Percentiles rank a stretch among this genome's conserved stretches.
These are phyloP conservation scores for Eolophus roseicapilla DNA, from an alignment of 2,113 vertebrate species.

Conservation along the genomic window DNA sequence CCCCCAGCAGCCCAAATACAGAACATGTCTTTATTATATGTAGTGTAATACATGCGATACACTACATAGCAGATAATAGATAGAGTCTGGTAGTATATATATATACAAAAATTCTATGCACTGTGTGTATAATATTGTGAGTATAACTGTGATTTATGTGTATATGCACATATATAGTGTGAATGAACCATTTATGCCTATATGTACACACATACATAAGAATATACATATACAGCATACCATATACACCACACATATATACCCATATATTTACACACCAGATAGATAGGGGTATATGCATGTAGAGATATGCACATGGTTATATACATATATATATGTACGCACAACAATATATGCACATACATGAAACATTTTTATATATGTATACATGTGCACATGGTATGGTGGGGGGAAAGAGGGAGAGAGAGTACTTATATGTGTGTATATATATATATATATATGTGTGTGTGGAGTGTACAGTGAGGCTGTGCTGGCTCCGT, in stretches of 20 bases:
- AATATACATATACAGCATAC: not conserved
- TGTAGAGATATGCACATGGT: not conserved
- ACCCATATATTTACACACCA: not conserved
- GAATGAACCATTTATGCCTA: not conserved
- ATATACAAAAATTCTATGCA: not conserved
- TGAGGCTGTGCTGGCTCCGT: not conserved
- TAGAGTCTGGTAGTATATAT: not conserved
- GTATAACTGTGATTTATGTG: not conserved
- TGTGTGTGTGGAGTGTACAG: not conserved
- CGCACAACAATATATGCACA: not conserved
- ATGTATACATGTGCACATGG: not conserved
- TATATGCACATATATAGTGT: not conserved
- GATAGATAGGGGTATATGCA: not conserved
- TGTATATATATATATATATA: not conserved
- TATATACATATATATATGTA: not conserved
- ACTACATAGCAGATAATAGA: not conserved
- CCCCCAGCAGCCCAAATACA: not conserved
- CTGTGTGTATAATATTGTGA: not conserved
- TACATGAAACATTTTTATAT: not conserved
- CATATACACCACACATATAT: not conserved
- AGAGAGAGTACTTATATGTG: rapidly evolving
- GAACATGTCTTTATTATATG: not conserved
- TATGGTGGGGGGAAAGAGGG: not conserved
- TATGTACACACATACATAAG: not conserved
- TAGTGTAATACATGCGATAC: not conserved